Evolutionary conservation across 2,797 vertebrate genomes (phyloP), one percentile per base, ranked within the genome.

Genomic region (Tragopan temminckii): DNA sequence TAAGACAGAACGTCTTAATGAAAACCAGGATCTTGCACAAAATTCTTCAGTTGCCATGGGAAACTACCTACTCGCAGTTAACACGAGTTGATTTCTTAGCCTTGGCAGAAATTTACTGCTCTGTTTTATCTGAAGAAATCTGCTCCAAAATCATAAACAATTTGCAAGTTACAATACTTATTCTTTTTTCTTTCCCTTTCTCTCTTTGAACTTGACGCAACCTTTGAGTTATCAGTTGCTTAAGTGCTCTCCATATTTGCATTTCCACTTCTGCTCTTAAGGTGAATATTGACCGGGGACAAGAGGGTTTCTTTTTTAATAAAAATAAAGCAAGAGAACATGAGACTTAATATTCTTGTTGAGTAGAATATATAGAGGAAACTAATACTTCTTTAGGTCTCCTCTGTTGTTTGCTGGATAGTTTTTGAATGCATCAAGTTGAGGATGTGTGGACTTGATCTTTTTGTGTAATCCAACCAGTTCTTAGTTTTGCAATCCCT

Each of bases 111-210:
- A 40, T 14, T 78, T 83, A 33, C 0, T 38, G 62, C n/a, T 72
- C 20, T 48, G 10, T 48, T 52, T 89, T 72, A 79, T 72, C 69
- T 63, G 58, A 76, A 66, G 72, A 88, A 88, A 67, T 83, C 21
- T 18, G 72, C 76, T 89, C 83, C 33, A 63, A 80, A 91, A 76
- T 91, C 13, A 33, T 89, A 36, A 95, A 53, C 36, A 52, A 35
- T 75, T 77, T 45, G 19, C 11, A 61, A 71, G 9, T 81, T 95
- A 42, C 11, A 68, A 9, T 25, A 66, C 59, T 52, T 71, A 53
- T 33, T 80, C 29, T 77, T 93, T 86, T 67, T 70, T 18, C 13
- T 48, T 93, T 92, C 23, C 45, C 11, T 66, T 92, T 92, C 50
- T 85, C 16, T 75, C 62, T 78, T 91, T 61, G 40, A 13, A 52